phyloP scores from a whole-genome alignment of 2,888 invertebrate species.

The Auanema sp. region DNA sequence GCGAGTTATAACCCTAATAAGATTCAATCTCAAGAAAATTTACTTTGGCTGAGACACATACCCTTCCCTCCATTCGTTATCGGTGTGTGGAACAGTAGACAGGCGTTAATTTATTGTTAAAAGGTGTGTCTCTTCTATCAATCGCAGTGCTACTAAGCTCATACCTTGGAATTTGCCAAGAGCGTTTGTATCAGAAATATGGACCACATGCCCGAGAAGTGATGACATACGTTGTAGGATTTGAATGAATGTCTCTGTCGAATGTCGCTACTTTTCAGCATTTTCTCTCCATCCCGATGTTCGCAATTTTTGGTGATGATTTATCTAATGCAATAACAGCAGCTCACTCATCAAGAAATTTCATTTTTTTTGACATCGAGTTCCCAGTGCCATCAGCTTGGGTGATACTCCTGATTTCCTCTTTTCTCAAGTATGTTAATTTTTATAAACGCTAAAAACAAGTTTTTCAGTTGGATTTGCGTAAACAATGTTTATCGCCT shows the following conservation, averaged over 20 bases:
- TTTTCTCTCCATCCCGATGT: slow-evolving; percentile 84
- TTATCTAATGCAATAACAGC: slow-evolving; percentile 77
- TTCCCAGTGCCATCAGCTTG: slow-evolving; percentile 74
- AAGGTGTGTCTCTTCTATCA: slow-evolving; percentile 73
- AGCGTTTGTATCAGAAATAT: slow-evolving; percentile 68
- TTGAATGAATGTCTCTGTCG: not conserved
- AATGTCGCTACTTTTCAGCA: too few species aligned
- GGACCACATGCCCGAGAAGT: slow-evolving; percentile 73
- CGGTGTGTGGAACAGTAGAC: slow-evolving; percentile 15
- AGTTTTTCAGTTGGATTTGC: slow-evolving; percentile 74
- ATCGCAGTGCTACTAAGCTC: slow-evolving; percentile 88
- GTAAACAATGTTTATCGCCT: slow-evolving; percentile 81
- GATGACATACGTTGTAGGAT: slow-evolving; percentile 55
- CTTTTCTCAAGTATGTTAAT: slow-evolving; percentile 43
- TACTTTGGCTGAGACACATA: slow-evolving; percentile 17
- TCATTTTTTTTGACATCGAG: slow-evolving; percentile 66
- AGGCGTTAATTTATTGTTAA: slow-evolving; percentile 6
- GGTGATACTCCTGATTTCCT: slow-evolving; percentile 40
- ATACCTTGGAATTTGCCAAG: slow-evolving; percentile 70
- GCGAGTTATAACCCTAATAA: slow-evolving; percentile 61
- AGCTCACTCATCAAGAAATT: slow-evolving; percentile 70
- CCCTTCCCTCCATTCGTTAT: slow-evolving; percentile 41
- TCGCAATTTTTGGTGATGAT: slow-evolving; percentile 78
- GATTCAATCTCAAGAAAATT: not conserved
- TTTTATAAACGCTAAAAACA: not conserved